These are phyloP conservation scores for Ormyrus labotus DNA, from an alignment of 2,888 invertebrate genomes.

Conservation along the genomic window DNA sequence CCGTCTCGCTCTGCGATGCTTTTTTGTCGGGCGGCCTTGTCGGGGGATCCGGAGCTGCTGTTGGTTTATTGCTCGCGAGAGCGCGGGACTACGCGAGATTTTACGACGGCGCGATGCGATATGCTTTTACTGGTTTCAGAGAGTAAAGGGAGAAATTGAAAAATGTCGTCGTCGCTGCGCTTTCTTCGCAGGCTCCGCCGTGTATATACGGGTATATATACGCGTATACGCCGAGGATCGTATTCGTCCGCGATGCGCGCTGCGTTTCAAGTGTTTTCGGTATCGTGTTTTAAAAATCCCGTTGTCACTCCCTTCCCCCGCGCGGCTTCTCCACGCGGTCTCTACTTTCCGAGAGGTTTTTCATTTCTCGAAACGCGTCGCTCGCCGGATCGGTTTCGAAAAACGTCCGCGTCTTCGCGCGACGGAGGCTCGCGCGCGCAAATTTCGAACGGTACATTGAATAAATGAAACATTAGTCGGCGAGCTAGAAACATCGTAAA, in stretches of 20 bases:
- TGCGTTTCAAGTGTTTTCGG: slow-evolving; percentile 39
- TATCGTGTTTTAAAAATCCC: slow-evolving; percentile 4
- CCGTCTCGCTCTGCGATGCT: not conserved
- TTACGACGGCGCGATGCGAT: slow-evolving; percentile 44
- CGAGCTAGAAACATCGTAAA: slow-evolving; percentile 7
- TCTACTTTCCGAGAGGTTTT: too few relatives aligned
- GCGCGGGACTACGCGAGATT: slow-evolving; percentile 20
- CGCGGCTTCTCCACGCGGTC: not conserved
- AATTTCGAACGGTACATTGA: not conserved
- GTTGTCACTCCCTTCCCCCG: not conserved
- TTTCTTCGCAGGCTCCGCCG: slow-evolving; percentile 14
- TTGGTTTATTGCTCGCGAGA: slow-evolving; percentile 44
- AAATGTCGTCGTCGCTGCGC: slow-evolving; percentile 38
- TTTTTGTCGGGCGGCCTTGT: not conserved
- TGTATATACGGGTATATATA: not conserved
- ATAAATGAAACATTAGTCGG: slow-evolving; percentile 38
- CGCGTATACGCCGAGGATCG: not conserved
- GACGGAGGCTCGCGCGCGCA: not conserved
- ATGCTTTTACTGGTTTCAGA: slow-evolving; percentile 37
- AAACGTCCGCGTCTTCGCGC: not conserved
- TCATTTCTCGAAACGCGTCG: too few relatives aligned
- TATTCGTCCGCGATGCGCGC: not conserved
- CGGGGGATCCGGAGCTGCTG: not conserved
- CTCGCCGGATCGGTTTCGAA: slow-evolving; percentile 9
- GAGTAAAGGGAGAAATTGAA: slow-evolving; percentile 43